A percentile compares a stretch with the other conserved stretches of the same genome.
These are phyloP conservation scores for Hyles vespertilio DNA, from an alignment of 1,140 invertebrate genomes.

Conservation along the genomic window DNA sequence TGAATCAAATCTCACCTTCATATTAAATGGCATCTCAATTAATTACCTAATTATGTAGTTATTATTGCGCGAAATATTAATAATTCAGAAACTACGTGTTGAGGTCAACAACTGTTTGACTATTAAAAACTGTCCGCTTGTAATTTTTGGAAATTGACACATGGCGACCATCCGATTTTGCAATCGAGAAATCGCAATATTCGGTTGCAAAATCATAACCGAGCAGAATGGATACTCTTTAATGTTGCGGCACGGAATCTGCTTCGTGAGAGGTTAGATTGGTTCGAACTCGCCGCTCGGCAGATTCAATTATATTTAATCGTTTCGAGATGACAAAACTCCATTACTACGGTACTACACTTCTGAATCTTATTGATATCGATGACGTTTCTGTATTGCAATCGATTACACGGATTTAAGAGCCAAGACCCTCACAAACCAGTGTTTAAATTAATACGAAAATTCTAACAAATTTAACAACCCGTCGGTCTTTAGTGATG, in stretches of 20 bases:
- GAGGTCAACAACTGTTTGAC: slow-evolving; percentile 11
- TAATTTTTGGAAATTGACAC: not conserved
- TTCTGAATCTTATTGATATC: slow-evolving; percentile 22
- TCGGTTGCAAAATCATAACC: slow-evolving; percentile 50
- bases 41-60: too few relatives aligned
- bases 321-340: slow-evolving; percentile 38
- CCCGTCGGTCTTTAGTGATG: too few relatives aligned
- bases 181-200: slow-evolving; percentile 42
- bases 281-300: slow-evolving; percentile 36
- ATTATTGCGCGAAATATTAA: too few relatives aligned
- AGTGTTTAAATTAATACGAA: too few relatives aligned
- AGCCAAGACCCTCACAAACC: too few relatives aligned
- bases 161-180: slow-evolving; percentile 19
- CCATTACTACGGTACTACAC: slow-evolving; percentile 23
- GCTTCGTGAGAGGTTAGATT: slow-evolving; percentile 50
- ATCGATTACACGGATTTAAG: too few relatives aligned
- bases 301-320: slow-evolving; percentile 54
- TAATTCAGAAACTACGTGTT: not conserved
- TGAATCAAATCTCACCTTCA: too few relatives aligned
- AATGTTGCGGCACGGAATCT: slow-evolving; percentile 42
- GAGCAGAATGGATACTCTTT: slow-evolving; percentile 38
- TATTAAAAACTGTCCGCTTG: slow-evolving; percentile 13
- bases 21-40: too few relatives aligned
- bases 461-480: too few relatives aligned
- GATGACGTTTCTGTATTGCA: slow-evolving; percentile 15